phyloP scores from a whole-genome alignment of 2,888 invertebrate genomes.

The Cryptus armator region DNA sequence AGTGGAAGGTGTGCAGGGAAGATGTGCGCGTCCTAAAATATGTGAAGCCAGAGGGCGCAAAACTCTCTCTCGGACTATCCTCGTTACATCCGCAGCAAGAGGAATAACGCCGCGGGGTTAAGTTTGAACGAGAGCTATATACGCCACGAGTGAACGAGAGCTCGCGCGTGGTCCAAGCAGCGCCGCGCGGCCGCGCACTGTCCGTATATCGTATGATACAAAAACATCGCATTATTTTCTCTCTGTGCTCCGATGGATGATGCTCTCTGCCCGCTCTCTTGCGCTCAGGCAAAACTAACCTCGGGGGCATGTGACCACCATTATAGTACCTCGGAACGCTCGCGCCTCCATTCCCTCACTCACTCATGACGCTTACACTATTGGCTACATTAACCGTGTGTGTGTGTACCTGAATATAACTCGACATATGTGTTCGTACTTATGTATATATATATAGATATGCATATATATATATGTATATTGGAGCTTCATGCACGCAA shows the following conservation, averaged over 20 bases:
- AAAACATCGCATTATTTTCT: constrained; percentile 84
- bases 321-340: constrained; percentile 82
- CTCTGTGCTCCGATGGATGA: constrained; percentile 63
- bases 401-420: background rate
- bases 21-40: constrained; percentile 83
- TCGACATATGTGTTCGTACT: background rate
- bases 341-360: constrained; percentile 59
- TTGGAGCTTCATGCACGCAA: constrained; percentile 21
- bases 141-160: constrained; percentile 57
- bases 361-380: constrained; percentile 25
- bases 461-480: constrained; percentile 4
- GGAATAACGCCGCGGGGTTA: constrained; percentile 63
- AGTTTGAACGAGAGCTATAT: constrained; percentile 57
- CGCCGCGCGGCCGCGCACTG: constrained; percentile 67
- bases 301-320: constrained; percentile 78
- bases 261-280: constrained; percentile 44
- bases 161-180: constrained; percentile 68
- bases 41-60: constrained; percentile 81
- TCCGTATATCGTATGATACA: constrained; percentile 82
- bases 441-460: background rate
- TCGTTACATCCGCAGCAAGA: constrained; percentile 81
- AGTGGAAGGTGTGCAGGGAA: constrained; percentile 57
- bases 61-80: constrained; percentile 80
- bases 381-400: constrained; percentile 16
- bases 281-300: constrained; percentile 51